A percentile compares a stretch with the other conserved stretches of the same genome.
Evolutionary conservation across 2,888 invertebrate genomes (phyloP).

Genomic region (Dorcus parallelipipedus): DNA sequence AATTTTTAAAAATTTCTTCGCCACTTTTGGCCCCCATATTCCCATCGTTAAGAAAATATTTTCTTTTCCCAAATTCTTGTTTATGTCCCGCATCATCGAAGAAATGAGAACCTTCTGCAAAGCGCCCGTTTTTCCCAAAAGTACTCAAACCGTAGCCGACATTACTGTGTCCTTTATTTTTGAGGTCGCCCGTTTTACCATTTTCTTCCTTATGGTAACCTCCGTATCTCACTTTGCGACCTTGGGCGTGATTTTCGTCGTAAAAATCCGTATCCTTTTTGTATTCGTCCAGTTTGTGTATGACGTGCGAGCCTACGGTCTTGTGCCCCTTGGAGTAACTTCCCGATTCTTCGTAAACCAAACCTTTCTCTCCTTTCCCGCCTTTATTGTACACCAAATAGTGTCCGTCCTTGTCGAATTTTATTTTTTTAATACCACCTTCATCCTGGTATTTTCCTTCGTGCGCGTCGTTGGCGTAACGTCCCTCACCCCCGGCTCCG

Average conservation of each 20-base stretch:
- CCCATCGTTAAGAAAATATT: too few species aligned
- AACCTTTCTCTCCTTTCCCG: slow-evolving; percentile 58
- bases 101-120: too few species aligned
- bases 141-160: too few species aligned
- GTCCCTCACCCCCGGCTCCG: slow-evolving; percentile 65
- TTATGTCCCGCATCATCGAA: too few species aligned
- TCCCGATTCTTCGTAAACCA: slow-evolving; percentile 62
- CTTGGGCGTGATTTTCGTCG: slow-evolving; percentile 74
- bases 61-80: too few species aligned
- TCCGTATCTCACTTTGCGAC: slow-evolving; percentile 73
- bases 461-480: slow-evolving; percentile 68
- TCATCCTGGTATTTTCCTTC: slow-evolving; percentile 62
- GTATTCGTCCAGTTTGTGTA: slow-evolving; percentile 77
- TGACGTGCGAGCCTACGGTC: slow-evolving; percentile 76
- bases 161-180: too few species aligned
- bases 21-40: too few species aligned
- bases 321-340: slow-evolving; percentile 77
- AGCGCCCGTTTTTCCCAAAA: too few species aligned
- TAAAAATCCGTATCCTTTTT: slow-evolving; percentile 79
- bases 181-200: too few species aligned
- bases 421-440: slow-evolving; percentile 60
- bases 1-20: too few species aligned
- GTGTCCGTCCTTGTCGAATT: slow-evolving; percentile 65
- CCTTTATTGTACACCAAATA: slow-evolving; percentile 63
- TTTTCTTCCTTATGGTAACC: slow-evolving; percentile 46